Base-by-base conservation (phyloP, 2,113 vertebrate species). In the Astur gentilis region DNA sequence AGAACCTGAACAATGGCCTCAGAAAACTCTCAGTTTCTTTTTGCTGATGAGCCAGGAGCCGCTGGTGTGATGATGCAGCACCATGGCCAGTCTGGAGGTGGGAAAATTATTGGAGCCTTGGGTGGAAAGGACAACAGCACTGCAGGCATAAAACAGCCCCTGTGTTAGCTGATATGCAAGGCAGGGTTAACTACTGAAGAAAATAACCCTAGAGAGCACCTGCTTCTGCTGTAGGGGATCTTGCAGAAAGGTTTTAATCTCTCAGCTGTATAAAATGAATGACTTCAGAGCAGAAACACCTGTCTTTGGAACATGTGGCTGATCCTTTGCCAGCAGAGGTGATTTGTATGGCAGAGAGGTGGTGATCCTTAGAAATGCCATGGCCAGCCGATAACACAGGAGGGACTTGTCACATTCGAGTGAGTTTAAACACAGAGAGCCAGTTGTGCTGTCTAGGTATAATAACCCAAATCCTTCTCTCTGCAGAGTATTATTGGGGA, bases 111-210 rank as follows among this genome's bases (percentile, higher is more conserved):
- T 34, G 44, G 31, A 84, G 42, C 49, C 34, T 62, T 50, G 36
- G 45, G 45, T 92, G 49, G 40, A 72, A 90, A 76, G 22, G 15
- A 80, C 65, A 57, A 2, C 20, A 81, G 45, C 42, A 23, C 15
- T 65, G 83, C 47, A 65, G 87, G 40, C 40, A 47, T 82, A 73
- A 80, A 93, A 47, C 38, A 64, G 8, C 4, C 7, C 21, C 21
- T 3, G 0, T 50, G 45, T 67, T 75, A 60, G 3, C 0, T 52
- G 47, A 71, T 1, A 0, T 65, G n/a, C 26, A 58, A 26, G 47
- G 19, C 42, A 55, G 1, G 9, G 20, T 13, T 44, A n/a, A 23
- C n/a, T 57, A 9, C 80, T 67, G 13, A 86, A 54, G 49, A 86
- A 92, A 19, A 22, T 47, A 42, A 64, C n/a, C 78, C 31, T 32